Base-by-base conservation (phyloP, 1,140 invertebrate genomes). In the Trichoplusia ni region DNA sequence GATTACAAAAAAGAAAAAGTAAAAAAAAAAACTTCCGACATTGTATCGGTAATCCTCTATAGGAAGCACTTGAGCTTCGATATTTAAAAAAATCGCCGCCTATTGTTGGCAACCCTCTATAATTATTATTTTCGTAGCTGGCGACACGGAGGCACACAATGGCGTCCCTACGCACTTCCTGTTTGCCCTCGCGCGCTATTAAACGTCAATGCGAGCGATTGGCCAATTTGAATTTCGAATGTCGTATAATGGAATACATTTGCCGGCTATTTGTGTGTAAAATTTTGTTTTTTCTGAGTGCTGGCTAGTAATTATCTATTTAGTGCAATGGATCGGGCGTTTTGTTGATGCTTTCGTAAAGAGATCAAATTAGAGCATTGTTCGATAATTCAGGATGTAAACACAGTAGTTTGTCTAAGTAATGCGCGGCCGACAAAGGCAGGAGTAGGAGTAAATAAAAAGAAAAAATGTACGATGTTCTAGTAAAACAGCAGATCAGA, bases 51-150 rank as follows among this genome's bases (percentile, higher is more conserved):
- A 84, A 85, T 82, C 79, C 84, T 77, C 79, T 81, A 90, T 86
- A 86, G 82, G 84, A 82, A 86, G 77, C 80, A 86, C 86, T 89
- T 84, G 81, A 89, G 81, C 77, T 47, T 35, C 77, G 83, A 84
- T 89, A 86, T 86, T 86, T 84, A 73, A 78, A 77, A 82, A 85
- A 80, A 78, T 75, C 53, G 25, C 46, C 54, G 65, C 47, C 82
- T 64, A 85, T 89, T 86, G 81, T 62, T 71, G 59, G 71, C 82
- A 78, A 73, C 86, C 86, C 86, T 77, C 75, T 81, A 85, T 88
- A 90, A 90, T 90, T 90, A 90, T 88, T 87, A 87, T 90, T 89
- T 89, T 88, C 77, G 79, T 88, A 89, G 84, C 85, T 87, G 84
- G 84, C 84, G 84, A 89, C 86, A 89, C 82, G 83, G 83, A 64